Conservation (phyloP, 2,888 invertebrate genomes). For the Sinohyriopsis cumingii region DNA sequence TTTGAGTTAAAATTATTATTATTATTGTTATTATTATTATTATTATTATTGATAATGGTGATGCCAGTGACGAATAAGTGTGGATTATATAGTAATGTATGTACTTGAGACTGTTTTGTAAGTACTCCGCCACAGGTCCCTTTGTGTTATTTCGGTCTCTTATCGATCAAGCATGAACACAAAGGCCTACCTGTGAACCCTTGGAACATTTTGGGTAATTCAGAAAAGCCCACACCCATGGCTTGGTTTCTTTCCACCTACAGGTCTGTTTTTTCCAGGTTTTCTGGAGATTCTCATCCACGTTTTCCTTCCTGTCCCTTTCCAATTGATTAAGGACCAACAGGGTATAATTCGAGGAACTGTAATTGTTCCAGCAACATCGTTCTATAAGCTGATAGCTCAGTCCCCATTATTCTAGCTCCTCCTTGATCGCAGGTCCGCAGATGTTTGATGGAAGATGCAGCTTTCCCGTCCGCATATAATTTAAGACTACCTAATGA, state of each 20-base stretch:
- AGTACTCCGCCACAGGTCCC: no score
- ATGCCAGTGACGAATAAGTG: no score
- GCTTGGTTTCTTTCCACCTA: constrained; percentile 24
- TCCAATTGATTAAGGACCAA: constrained; percentile 44
- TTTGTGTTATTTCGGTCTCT: no score
- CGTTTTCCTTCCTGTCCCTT: constrained; percentile 37
- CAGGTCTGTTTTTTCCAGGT: constrained; percentile 1
- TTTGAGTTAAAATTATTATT: no score
- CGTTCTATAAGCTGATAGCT: constrained; percentile 47
- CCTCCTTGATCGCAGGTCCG: constrained; percentile 46
- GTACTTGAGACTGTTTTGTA: no score
- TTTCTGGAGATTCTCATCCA: constrained; percentile 8
- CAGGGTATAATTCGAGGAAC: constrained; percentile 52
- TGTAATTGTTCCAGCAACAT: constrained; percentile 62
- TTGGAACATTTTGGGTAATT: constrained; percentile 46
- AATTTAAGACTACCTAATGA: constrained; percentile 41
- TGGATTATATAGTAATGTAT: no score
- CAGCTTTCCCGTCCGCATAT: constrained; percentile 45
- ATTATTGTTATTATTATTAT: no score
- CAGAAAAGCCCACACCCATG: constrained; percentile 43
- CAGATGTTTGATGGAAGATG: constrained; percentile 49
- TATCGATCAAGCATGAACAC: no score
- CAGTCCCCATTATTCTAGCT: constrained; percentile 60
- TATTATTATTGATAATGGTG: no score
- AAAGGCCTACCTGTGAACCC: constrained; percentile 44